Conservation (phyloP, 64 coral and sea anemone species). For the Montipora foliosa region DNA sequence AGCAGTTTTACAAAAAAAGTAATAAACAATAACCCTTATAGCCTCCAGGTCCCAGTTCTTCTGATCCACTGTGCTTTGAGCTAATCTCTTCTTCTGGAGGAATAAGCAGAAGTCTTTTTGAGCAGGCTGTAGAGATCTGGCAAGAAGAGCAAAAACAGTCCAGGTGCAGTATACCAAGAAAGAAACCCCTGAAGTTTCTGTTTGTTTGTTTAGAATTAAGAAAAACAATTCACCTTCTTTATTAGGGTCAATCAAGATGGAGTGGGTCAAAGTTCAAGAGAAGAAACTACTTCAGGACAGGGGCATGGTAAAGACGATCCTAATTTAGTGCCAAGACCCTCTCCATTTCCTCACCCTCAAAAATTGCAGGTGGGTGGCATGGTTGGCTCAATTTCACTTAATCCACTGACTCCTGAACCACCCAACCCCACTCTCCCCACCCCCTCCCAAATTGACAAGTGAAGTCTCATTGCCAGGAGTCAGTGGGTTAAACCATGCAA, state of each 20-base stretch:
- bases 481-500: too few relatives aligned
- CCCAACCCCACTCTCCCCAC: too few relatives aligned
- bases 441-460: too few relatives aligned
- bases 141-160: not conserved
- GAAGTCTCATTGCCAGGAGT: too few relatives aligned
- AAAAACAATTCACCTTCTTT: not conserved
- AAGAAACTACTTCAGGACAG: not conserved
- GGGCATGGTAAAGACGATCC: slow-evolving; percentile 2
- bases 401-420: not conserved
- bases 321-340: slow-evolving; percentile 53
- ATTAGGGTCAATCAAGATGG: slow-evolving; percentile 14
- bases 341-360: slow-evolving; percentile 76
- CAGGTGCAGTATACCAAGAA: not conserved
- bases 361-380: not conserved
- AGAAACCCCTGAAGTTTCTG: not conserved
- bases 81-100: slow-evolving; percentile 22
- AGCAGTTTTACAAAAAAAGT: not conserved
- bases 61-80: slow-evolving; percentile 82
- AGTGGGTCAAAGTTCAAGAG: not conserved
- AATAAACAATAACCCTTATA: not conserved
- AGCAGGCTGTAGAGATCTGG: slow-evolving; percentile 58
- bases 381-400: not conserved
- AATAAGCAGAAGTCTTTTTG: slow-evolving; percentile 65
- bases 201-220: too few relatives aligned
- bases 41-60: slow-evolving; percentile 33